These are phyloP conservation scores for Alauda arvensis DNA, from an alignment of 2,797 vertebrate genomes.

Conservation along the genomic window DNA sequence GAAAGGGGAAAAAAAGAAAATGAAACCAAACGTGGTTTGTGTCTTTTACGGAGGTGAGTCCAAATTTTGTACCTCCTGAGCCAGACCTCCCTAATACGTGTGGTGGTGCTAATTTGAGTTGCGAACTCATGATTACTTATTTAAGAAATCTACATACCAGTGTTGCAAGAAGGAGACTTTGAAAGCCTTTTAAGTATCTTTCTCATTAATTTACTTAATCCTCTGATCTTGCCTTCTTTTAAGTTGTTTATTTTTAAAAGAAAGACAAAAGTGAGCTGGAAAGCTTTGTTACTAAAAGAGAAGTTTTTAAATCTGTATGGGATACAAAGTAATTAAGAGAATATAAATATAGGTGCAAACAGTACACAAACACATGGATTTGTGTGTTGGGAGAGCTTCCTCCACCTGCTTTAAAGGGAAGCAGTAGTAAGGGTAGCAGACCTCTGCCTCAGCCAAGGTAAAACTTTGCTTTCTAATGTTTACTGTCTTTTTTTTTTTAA, in stretches of 20 bases:
- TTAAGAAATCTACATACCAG: conserved; percentile 30
- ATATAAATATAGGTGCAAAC: conserved; percentile 9
- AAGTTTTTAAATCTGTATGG: conserved; percentile 27
- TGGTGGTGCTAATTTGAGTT: conserved; percentile 50
- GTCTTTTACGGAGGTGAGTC: not conserved
- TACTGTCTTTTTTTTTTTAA: not conserved
- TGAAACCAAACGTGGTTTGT: not conserved
- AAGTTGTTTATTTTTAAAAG: conserved; percentile 62
- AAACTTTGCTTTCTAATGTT: not conserved
- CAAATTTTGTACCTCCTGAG: not conserved
- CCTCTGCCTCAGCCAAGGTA: not conserved
- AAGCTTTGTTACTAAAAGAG: conserved; percentile 59
- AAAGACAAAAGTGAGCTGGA: conserved; percentile 49
- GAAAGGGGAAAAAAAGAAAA: not conserved
- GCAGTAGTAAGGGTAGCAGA: not conserved
- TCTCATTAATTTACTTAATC: conserved; percentile 67
- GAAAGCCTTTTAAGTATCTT: conserved; percentile 63
- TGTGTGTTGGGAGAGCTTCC: not conserved
- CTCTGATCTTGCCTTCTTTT: conserved; percentile 66
- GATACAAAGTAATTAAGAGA: conserved; percentile 57
- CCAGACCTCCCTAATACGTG: not conserved
- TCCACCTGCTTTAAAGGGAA: not conserved
- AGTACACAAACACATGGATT: not conserved
- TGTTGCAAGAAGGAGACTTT: conserved; percentile 52
- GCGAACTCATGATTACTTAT: conserved; percentile 26